Evolutionary conservation across 2,797 vertebrate species (phyloP), one percentile per base, ranked within the genome.

Genomic region (Onychomys torridus): DNA sequence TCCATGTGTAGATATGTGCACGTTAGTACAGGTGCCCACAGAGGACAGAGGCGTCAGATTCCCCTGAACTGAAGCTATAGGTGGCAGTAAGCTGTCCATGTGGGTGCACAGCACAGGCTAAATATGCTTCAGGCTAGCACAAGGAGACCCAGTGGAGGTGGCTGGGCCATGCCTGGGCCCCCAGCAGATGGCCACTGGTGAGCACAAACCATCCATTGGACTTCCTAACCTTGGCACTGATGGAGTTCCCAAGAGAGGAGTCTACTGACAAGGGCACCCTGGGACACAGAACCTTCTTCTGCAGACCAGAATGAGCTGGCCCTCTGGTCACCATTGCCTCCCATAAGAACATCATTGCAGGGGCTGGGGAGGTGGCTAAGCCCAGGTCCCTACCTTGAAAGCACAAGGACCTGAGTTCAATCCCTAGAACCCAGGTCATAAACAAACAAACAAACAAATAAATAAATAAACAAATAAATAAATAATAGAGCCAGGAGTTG

Each of bases 121-220:
- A 49, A 29, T 1, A 23, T 0, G 0, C 85, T 32, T 23, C 89
- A 34, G 0, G 40, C 59, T 14, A 0, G 32, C 0, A 5, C 7
- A 1, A 1, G n/a, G 29, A 61, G 65, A 40, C 19, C 23, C 3
- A 13, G 14, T 9, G 3, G 11, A 25, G 12, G 29, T 11, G 67
- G 79, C 69, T 67, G 46, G 1, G 10, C 16, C n/a, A 37, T 67
- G 23, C 79, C 77, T 63, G 37, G 32, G 6, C 32, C 63, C 37
- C 9, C 21, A 1, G 10, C 27, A 83, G 63, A 27, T 71, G 57
- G 27, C 17, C 75, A 8, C 91, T 16, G 43, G 52, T 77, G 40
- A 65, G 27, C 10, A 17, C 29, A 1, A 25, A 49, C 0, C 0
- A n/a, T 4, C 29, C 8, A 61, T 32, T n/a, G 40, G 76, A 11